Evolutionary conservation across 2,797 vertebrate species (phyloP).

Genomic region (Melanotaenia nigrans): DNA sequence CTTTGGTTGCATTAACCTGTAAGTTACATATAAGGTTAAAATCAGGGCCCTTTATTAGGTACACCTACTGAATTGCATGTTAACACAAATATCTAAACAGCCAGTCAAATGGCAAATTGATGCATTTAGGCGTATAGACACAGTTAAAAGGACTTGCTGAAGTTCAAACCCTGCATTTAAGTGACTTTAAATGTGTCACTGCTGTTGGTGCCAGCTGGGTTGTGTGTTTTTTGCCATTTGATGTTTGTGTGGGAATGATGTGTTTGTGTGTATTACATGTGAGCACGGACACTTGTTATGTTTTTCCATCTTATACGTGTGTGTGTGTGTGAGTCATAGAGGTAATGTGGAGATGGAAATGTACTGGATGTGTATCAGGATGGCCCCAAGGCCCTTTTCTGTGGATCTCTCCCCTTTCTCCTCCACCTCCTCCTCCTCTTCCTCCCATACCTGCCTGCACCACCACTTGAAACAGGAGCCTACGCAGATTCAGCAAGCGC

Average conservation of each 20-base stretch:
- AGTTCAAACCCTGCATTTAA: no score
- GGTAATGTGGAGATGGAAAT: conserved; percentile 77
- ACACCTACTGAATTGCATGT: no score
- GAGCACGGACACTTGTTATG: conserved; percentile 63
- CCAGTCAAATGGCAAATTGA: no score
- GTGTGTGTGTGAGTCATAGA: conserved; percentile 73
- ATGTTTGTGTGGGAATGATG: conserved; percentile 73
- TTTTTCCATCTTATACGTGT: conserved; percentile 51
- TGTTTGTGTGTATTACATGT: conserved; percentile 63
- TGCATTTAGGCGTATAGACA: no score
- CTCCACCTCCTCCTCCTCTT: conserved; percentile 71
- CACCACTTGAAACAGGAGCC: conserved; percentile 87
- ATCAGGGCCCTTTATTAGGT: no score
- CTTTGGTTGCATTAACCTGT: no score
- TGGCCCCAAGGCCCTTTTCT: conserved; percentile 78
- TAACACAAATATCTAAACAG: no score
- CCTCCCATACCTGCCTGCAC: conserved; percentile 81
- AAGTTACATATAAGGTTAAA: no score
- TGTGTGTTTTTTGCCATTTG: conserved; percentile 61
- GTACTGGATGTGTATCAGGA: conserved; percentile 78
- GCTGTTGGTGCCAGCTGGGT: conserved; percentile 29
- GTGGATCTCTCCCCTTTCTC: conserved; percentile 79
- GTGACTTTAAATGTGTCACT: no score
- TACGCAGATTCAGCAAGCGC: conserved; percentile 84
- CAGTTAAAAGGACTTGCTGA: no score